Conservation (phyloP, 2,888 invertebrate species). For the Epirrhoe alternata region DNA sequence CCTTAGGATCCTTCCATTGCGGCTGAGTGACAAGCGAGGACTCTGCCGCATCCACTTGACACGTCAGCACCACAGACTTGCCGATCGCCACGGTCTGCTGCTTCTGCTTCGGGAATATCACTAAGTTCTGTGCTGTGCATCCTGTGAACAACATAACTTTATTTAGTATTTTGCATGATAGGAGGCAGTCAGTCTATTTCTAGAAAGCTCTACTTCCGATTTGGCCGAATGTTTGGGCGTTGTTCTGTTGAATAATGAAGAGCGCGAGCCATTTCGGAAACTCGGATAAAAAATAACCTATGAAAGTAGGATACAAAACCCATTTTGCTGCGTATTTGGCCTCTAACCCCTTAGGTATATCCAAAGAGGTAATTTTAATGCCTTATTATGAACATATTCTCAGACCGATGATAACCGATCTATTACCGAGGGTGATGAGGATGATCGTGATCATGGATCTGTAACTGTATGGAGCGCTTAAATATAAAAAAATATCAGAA, state of each 20-base stretch:
- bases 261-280: too few species aligned
- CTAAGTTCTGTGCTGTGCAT: constrained; percentile 82
- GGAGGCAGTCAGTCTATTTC: too few species aligned
- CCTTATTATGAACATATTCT: too few species aligned
- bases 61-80: constrained; percentile 90
- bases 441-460: too few species aligned
- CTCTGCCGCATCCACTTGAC: constrained; percentile 89
- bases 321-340: not conserved
- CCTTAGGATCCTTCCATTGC: constrained; percentile 91
- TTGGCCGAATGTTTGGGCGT: too few species aligned
- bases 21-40: constrained; percentile 88
- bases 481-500: not conserved
- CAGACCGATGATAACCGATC: too few species aligned
- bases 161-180: not conserved
- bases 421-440: too few species aligned
- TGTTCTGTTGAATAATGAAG: too few species aligned
- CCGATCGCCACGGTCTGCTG: constrained; percentile 90
- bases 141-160: constrained; percentile 53
- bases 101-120: constrained; percentile 89
- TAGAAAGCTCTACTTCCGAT: too few species aligned
- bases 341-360: not conserved
- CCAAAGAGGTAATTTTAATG: too few species aligned
- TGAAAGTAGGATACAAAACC: not conserved
- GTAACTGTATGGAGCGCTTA: not conserved
- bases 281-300: too few species aligned